Percentiles rank a stretch among this genome's conserved stretches.
phyloP scores from a whole-genome alignment of 2,797 vertebrate genomes.

The Rhynchotus rufescens region DNA sequence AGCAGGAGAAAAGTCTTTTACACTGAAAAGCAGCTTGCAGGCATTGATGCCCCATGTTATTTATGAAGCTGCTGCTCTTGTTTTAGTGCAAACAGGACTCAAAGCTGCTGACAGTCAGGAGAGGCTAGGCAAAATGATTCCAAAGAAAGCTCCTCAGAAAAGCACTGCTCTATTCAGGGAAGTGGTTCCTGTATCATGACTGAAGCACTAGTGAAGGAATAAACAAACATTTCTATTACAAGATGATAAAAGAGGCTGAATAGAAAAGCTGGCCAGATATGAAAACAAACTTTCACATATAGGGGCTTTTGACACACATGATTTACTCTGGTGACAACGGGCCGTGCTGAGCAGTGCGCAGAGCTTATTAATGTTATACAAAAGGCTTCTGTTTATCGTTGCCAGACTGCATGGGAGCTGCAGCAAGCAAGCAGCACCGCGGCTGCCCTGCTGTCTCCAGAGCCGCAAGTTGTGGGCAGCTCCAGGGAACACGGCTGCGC shows the following conservation, averaged over 20 bases:
- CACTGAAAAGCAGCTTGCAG: conserved; percentile 53
- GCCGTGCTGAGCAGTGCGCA: conserved; percentile 75
- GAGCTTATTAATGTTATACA: conserved; percentile 85
- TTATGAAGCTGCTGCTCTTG: conserved; percentile 79
- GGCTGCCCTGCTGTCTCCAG: conserved; percentile 70
- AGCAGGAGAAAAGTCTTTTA: conserved; percentile 41
- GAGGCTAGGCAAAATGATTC: conserved; percentile 66
- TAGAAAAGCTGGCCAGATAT: conserved; percentile 79
- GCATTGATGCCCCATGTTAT: conserved; percentile 69
- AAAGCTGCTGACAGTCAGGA: conserved; percentile 78
- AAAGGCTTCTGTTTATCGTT: conserved; percentile 85
- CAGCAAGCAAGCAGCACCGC: conserved; percentile 75
- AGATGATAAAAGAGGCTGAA: conserved; percentile 79
- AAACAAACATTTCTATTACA: conserved; percentile 86
- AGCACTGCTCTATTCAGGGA: conserved; percentile 75
- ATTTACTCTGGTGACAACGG: conserved; percentile 82
- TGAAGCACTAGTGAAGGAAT: conserved; percentile 78
- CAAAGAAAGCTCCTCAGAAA: conserved; percentile 80
- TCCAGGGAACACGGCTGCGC: not conserved
- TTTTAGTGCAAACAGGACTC: conserved; percentile 81
- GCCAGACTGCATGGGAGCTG: conserved; percentile 80
- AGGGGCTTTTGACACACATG: conserved; percentile 83
- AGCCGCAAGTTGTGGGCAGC: conserved; percentile 62
- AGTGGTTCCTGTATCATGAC: conserved; percentile 76
- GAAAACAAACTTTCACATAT: conserved; percentile 83